phyloP scores from a whole-genome alignment of 2,888 invertebrate species.

The Andrena camellia region DNA sequence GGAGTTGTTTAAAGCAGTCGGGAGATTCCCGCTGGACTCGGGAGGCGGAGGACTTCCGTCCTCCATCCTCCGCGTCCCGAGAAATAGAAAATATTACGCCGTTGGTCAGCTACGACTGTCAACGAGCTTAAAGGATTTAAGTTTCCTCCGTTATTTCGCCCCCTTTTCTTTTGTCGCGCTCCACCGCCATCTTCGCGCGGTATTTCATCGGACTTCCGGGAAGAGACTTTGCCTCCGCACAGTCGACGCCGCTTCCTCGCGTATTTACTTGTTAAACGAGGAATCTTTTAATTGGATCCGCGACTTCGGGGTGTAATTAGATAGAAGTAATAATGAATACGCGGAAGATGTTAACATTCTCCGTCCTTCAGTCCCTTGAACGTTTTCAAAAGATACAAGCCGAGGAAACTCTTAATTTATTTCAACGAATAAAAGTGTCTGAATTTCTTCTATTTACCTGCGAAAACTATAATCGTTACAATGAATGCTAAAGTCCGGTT shows the following conservation, averaged over 20 bases:
- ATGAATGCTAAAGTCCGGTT: no score
- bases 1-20: conserved; percentile 9
- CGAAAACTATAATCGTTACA: no score
- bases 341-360: neutral
- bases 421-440: no score
- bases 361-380: no score
- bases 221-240: neutral
- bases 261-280: neutral
- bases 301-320: neutral
- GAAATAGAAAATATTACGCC: conserved; percentile 34
- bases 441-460: no score
- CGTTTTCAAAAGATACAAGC: no score
- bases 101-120: conserved; percentile 49
- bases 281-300: neutral
- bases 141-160: conserved; percentile 4
- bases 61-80: neutral
- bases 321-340: neutral
- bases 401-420: no score
- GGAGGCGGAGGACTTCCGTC: conserved; percentile 7
- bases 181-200: neutral
- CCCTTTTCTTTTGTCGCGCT: neutral
- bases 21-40: neutral
- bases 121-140: conserved; percentile 48
- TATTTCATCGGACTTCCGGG: neutral
- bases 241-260: neutral